Evolutionary conservation across 2,113 vertebrate genomes (phyloP).

Genomic region (Spermophilus dauricus): DNA sequence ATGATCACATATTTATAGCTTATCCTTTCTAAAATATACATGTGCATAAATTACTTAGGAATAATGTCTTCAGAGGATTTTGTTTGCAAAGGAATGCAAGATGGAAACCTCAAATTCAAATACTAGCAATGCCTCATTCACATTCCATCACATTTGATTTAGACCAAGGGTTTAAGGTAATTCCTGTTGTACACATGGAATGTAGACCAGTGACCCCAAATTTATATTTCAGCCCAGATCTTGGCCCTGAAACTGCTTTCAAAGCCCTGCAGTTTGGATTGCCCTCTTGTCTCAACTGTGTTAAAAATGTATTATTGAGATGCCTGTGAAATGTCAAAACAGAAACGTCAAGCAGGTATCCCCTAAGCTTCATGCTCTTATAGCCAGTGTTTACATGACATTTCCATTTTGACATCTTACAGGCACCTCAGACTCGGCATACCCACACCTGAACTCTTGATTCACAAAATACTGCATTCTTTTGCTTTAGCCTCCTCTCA

Average conservation of each 20-base stretch:
- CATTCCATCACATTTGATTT: background rate
- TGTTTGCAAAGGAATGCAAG: background rate
- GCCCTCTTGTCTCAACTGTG: background rate
- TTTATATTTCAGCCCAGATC: background rate
- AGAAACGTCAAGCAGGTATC: background rate
- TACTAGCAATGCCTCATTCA: background rate
- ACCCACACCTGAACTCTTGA: background rate
- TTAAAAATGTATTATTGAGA: background rate
- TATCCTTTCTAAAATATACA: constrained; percentile 41
- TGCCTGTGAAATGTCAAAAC: background rate
- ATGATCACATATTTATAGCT: constrained; percentile 32
- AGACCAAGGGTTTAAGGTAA: background rate
- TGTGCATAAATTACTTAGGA: constrained; percentile 31
- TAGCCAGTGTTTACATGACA: background rate
- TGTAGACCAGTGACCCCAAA: background rate
- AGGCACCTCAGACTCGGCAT: background rate
- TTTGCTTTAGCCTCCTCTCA: background rate
- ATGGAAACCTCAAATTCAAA: constrained; percentile 35
- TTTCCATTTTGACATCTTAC: background rate
- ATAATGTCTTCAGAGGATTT: constrained; percentile 28
- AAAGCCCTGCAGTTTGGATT: background rate
- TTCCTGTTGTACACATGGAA: background rate
- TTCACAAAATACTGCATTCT: background rate
- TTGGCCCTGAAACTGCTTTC: background rate
- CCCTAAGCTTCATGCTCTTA: background rate